These are phyloP conservation scores for Dunckerocampus dactyliophorus DNA, from an alignment of 2,113 vertebrate genomes.

Conservation along the genomic window DNA sequence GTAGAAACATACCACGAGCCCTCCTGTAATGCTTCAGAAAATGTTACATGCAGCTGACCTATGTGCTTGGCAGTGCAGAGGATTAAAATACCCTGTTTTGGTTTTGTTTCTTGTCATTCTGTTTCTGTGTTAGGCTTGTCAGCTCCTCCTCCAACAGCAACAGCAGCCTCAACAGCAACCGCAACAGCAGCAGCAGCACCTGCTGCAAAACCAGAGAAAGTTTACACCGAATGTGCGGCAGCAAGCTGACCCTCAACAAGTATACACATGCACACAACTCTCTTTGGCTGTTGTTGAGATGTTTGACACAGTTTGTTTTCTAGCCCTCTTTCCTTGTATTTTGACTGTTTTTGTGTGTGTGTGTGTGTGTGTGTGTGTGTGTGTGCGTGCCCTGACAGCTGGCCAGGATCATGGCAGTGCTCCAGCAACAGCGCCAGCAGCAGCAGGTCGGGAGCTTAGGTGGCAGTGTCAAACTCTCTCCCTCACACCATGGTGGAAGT, in stretches of 20 bases:
- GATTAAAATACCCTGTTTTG: not conserved
- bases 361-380: not conserved
- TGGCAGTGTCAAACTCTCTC: constrained; percentile 90
- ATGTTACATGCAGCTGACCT: not conserved
- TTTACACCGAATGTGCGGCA: constrained; percentile 90
- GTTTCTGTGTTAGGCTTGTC: constrained; percentile 80
- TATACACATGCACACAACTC: constrained; percentile 33
- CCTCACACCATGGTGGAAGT: constrained; percentile 86
- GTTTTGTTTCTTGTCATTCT: constrained; percentile 15
- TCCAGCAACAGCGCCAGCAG: constrained; percentile 78
- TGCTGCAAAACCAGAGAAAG: constrained; percentile 97
- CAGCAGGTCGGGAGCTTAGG: constrained; percentile 71
- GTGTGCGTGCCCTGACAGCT: constrained; percentile 57
- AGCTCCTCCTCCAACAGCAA: constrained; percentile 88
- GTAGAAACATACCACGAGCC: too few species aligned
- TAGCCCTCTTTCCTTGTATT: not conserved
- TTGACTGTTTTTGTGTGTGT: not conserved
- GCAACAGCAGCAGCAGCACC: constrained; percentile 80
- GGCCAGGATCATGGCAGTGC: constrained; percentile 91
- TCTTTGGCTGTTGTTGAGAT: not conserved
- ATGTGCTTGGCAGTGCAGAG: not conserved
- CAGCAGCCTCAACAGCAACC: constrained; percentile 73
- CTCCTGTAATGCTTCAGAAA: too few species aligned
- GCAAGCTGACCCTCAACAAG: constrained; percentile 93
- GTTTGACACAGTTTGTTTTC: not conserved